Evolutionary conservation across 2,888 invertebrate genomes (phyloP).

Genomic region (Sycophila texana): DNA sequence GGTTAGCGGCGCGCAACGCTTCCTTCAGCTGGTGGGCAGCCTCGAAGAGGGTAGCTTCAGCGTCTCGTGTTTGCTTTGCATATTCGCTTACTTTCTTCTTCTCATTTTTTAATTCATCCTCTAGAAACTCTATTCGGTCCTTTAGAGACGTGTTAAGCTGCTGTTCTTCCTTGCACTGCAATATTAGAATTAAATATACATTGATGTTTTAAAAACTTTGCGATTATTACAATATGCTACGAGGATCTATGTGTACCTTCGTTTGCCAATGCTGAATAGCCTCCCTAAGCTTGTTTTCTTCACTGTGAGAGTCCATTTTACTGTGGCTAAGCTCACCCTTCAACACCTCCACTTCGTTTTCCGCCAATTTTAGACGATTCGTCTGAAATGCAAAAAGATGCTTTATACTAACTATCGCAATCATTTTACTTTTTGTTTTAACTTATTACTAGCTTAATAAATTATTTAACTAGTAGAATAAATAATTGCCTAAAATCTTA

Average conservation of each 20-base stretch:
- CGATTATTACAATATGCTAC: not conserved
- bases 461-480: not conserved
- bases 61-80: conserved; percentile 68
- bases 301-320: conserved; percentile 72
- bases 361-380: conserved; percentile 79
- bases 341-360: conserved; percentile 78
- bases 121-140: conserved; percentile 76
- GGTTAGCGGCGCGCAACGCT: conserved; percentile 75
- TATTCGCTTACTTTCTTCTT: conserved; percentile 71
- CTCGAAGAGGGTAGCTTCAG: conserved; percentile 76
- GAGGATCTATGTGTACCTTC: conserved; percentile 61
- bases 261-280: conserved; percentile 69
- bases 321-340: conserved; percentile 76
- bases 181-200: not conserved
- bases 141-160: conserved; percentile 77
- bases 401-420: not conserved
- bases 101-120: conserved; percentile 77
- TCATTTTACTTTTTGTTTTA: not conserved
- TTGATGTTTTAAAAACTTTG: not conserved
- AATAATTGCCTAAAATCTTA: no score
- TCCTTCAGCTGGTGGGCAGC: conserved; percentile 73
- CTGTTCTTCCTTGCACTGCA: conserved; percentile 77
- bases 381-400: conserved; percentile 70
- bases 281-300: conserved; percentile 68
- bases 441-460: not conserved